These are phyloP conservation scores for Microtus pennsylvanicus DNA, from an alignment of 2,113 vertebrate species.

Conservation along the genomic window DNA sequence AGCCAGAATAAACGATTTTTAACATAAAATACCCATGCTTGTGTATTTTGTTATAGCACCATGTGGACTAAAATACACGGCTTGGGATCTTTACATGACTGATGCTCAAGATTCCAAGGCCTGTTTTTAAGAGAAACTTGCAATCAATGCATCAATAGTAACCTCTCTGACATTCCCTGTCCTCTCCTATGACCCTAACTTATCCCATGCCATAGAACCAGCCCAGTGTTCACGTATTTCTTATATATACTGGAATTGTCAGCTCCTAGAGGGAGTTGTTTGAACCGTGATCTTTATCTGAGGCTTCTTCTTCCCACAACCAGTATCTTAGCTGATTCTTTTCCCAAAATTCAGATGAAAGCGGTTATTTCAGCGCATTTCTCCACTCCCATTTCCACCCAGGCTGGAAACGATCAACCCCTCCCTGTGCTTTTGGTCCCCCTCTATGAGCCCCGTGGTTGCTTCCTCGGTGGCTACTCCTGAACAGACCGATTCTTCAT, in stretches of 20 bases:
- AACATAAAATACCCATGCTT: background rate
- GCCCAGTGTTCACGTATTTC: background rate
- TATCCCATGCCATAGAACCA: background rate
- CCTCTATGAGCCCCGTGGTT: fast-evolving
- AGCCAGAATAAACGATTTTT: background rate
- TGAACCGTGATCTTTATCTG: background rate
- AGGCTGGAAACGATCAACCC: background rate
- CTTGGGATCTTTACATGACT: background rate
- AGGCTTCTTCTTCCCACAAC: background rate
- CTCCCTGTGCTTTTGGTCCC: fast-evolving
- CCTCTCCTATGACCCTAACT: background rate
- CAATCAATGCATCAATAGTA: too few relatives aligned
- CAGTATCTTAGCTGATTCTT: background rate
- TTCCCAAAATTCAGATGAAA: background rate
- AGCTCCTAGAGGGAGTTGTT: background rate
- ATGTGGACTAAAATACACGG: background rate
- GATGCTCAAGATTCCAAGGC: background rate
- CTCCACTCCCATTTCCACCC: fast-evolving
- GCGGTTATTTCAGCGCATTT: background rate
- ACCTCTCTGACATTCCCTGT: too few relatives aligned
- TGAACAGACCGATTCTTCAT: background rate
- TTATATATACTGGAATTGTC: background rate
- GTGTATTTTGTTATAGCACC: background rate
- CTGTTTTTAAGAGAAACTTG: background rate
- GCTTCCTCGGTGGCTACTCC: fast-evolving